Base-by-base conservation (phyloP, 2,797 vertebrate species). In the Hippoglossus hippoglossus region DNA sequence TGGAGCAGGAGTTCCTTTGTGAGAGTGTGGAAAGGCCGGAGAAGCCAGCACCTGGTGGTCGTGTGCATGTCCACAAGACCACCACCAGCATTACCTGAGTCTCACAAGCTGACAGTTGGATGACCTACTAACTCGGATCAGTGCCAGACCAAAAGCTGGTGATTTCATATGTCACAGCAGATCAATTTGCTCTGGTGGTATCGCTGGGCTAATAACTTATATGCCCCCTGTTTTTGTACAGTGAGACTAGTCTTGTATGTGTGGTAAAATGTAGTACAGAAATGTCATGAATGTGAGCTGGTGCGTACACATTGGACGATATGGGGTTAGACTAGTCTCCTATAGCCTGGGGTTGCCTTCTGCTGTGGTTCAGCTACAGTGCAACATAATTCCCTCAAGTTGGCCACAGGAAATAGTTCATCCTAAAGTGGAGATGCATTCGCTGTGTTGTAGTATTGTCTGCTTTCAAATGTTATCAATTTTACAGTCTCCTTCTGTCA, bases 391-490 rank as follows among this genome's bases (percentile, higher is more conserved):
- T 63, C 50, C 60, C 13, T 54, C 18, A 24, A 60, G 28, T 51
- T 67, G 10, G 52, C 72, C n/a, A 66, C 53, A 67, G 75, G 63
- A 82, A 85, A 73, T 67, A 54, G 64, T 77, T 81, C 63, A 69
- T 65, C 10, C 52, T 4, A 36, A 31, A 44, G 7, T 22, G 46
- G 51, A 47, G 25, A 67, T 28, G 51, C 51, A 19, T 62, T 55
- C 28, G 34, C 63, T 11, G 41, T 64, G 10, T 54, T 66, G 24
- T 41, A 21, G 25, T 21, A 77, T 62, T 84, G 53, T 82, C 75
- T 63, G 47, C 65, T 61, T 58, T 62, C 58, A 73, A 59, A 82
- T 68, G 39, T 67, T 60, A 71, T 74, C 60, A 71, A 77, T 80
- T 13, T 80, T 71, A 75, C 67, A 47, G 63, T 76, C 47, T 75